Percentiles rank a stretch among this genome's conserved stretches.
These are phyloP conservation scores for Nomada hirtipes DNA, from an alignment of 2,888 invertebrate species.

Conservation along the genomic window DNA sequence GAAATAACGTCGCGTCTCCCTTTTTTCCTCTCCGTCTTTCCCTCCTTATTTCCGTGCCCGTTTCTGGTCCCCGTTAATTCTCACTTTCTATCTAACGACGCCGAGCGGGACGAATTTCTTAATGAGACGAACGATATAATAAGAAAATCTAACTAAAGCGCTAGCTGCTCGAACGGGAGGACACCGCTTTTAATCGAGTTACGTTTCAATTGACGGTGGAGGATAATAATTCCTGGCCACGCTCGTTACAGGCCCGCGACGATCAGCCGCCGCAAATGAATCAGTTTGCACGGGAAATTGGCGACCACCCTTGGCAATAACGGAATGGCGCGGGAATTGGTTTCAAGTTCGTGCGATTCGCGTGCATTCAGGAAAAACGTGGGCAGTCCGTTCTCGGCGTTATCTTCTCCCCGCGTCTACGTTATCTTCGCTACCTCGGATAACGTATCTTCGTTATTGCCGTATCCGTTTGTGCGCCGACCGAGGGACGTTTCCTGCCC, in stretches of 20 bases:
- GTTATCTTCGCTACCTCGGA: constrained; percentile 40
- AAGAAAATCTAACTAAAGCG: constrained; percentile 6
- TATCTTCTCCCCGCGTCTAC: constrained; percentile 23
- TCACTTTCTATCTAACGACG: constrained; percentile 39
- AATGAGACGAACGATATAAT: constrained; percentile 62
- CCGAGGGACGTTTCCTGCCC: constrained; percentile 17
- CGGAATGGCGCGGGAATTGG: background rate
- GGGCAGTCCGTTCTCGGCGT: constrained; percentile 11
- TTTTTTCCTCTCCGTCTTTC: background rate
- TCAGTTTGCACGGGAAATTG: background rate
- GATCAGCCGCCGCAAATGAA: too few species aligned
- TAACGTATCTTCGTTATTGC: constrained; percentile 54
- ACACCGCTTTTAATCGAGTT: background rate
- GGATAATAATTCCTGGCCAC: constrained; percentile 4
- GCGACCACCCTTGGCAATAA: background rate
- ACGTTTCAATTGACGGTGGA: background rate
- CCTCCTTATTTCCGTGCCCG: constrained; percentile 26
- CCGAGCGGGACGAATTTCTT: constrained; percentile 54
- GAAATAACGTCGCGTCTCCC: constrained; percentile 57
- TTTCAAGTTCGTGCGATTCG: constrained; percentile 18
- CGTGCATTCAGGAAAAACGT: constrained; percentile 48
- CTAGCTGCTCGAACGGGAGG: background rate
- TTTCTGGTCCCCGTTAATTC: constrained; percentile 58
- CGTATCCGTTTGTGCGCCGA: constrained; percentile 28
- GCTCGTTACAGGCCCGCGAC: too few species aligned